A percentile compares a stretch with the other conserved stretches of the same genome.
These are phyloP conservation scores for Microctonus hyperodae DNA, from an alignment of 2,888 invertebrate genomes.

Conservation along the genomic window DNA sequence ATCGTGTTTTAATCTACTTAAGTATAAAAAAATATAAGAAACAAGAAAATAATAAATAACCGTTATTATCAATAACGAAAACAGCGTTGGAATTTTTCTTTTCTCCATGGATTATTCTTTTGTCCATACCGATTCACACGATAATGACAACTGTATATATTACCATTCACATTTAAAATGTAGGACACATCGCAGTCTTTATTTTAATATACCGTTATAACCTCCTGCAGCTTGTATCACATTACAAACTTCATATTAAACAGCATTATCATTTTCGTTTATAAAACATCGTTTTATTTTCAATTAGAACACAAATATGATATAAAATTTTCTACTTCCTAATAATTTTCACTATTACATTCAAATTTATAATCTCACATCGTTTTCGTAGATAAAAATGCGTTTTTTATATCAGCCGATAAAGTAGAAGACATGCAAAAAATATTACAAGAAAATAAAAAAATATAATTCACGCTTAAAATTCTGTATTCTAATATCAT, in stretches of 20 bases:
- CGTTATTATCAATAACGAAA: neutral
- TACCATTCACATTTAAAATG: constrained; percentile 9
- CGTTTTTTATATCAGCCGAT: neutral
- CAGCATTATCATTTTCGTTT: neutral
- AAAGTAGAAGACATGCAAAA: too few species aligned
- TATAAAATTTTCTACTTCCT: too few species aligned
- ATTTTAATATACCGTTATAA: constrained; percentile 61
- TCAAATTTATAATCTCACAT: neutral
- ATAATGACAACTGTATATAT: neutral
- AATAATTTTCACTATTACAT: too few species aligned
- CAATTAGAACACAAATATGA: too few species aligned
- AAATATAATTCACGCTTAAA: too few species aligned
- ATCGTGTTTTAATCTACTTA: too few species aligned
- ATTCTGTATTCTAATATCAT: too few species aligned
- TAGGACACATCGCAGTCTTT: constrained; percentile 56
- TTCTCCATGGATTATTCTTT: neutral
- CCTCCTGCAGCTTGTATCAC: constrained; percentile 46
- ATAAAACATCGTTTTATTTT: neutral
- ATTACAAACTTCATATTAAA: neutral
- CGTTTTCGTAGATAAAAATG: neutral
- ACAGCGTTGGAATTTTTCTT: neutral
- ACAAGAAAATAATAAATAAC: neutral
- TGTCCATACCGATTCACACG: neutral
- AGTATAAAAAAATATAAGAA: too few species aligned
- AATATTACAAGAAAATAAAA: neutral